Conservation (phyloP, 2,113 vertebrate genomes). For the Crocuta crocuta region DNA sequence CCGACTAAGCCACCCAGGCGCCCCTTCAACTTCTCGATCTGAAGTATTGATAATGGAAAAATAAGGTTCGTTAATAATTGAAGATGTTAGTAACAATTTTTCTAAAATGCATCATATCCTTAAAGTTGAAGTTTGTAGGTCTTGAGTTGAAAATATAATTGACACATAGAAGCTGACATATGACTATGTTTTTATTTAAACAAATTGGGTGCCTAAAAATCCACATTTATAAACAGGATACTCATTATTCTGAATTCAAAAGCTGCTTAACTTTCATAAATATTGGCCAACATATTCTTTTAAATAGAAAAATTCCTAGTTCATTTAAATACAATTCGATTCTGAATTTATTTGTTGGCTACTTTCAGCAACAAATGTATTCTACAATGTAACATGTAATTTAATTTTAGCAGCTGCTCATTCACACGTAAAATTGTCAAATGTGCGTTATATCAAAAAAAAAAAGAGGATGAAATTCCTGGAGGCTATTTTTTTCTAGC, state of each 20-base stretch:
- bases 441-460: background rate
- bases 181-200: background rate
- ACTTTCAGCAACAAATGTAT: background rate
- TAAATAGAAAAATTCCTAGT: background rate
- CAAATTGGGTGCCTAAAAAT: background rate
- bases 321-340: slow-evolving; percentile 3
- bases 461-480: background rate
- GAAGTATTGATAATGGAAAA: slow-evolving; percentile 7
- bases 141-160: background rate
- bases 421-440: slow-evolving; percentile 29
- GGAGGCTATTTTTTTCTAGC: background rate
- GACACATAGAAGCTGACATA: background rate
- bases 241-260: slow-evolving; percentile 17
- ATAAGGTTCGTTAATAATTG: background rate
- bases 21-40: background rate
- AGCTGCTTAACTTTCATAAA: background rate
- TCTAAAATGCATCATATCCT: background rate
- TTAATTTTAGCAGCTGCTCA: slow-evolving; percentile 52
- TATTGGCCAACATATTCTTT: background rate
- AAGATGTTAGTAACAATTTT: background rate
- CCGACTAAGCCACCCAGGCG: too few species aligned
- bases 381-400: background rate
- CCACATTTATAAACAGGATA: background rate
- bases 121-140: background rate
- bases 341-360: slow-evolving; percentile 11